Conservation (phyloP, 2,113 vertebrate species). For the Bubo blakistoni region DNA sequence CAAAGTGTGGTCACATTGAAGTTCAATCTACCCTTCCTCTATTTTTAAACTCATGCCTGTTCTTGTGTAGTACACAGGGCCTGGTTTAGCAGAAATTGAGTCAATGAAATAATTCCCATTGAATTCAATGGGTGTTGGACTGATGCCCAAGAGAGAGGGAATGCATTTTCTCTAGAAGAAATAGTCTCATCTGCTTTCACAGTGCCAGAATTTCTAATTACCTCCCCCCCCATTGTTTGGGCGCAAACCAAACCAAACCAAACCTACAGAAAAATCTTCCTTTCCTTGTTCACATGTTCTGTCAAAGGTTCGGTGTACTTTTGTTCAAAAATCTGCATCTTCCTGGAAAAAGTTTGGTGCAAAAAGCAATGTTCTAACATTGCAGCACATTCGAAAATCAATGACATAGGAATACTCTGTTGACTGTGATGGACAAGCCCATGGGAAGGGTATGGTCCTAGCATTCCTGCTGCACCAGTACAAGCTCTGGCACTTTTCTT, state of each 20-base stretch:
- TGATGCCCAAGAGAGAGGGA: background rate
- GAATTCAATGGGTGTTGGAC: background rate
- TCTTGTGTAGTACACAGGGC: background rate
- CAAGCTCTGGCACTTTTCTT: background rate
- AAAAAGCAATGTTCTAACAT: background rate
- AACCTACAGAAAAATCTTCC: background rate
- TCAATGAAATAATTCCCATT: background rate
- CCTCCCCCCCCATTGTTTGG: accelerated
- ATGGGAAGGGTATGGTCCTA: background rate
- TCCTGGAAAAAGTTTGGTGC: background rate
- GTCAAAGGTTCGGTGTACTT: background rate
- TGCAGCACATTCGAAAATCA: background rate
- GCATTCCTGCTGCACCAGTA: background rate
- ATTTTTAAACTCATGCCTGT: background rate
- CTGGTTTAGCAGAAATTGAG: background rate
- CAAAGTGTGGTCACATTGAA: background rate
- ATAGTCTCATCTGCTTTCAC: background rate
- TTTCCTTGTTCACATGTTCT: background rate
- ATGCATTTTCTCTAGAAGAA: background rate
- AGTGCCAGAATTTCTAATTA: background rate
- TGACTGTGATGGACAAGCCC: background rate
- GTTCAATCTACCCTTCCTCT: background rate
- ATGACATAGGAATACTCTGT: background rate
- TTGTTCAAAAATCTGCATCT: background rate
- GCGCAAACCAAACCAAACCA: background rate